Percentiles rank a stretch among this genome's conserved stretches.
phyloP scores from a whole-genome alignment of 2,113 vertebrate species.

The Leptobrachium leishanense region DNA sequence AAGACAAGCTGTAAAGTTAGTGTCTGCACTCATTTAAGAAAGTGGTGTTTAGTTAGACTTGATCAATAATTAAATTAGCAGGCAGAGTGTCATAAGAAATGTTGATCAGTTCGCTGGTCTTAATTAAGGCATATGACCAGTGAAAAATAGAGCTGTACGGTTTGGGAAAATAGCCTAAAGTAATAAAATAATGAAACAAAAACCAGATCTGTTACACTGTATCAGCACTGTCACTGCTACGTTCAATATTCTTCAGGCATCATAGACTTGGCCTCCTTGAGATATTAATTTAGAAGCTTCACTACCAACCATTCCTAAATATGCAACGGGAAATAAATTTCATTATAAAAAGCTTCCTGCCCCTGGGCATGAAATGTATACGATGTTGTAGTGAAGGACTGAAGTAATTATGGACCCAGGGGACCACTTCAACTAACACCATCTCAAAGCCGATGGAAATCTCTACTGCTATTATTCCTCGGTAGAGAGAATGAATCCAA shows the following conservation, averaged over 20 bases:
- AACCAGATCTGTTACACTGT: conserved; percentile 5
- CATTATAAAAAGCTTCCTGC: conserved; percentile 4
- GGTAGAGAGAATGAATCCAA: conserved; percentile 27
- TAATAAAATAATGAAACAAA: not conserved
- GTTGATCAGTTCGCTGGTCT: not conserved
- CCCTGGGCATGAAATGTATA: conserved; percentile 30
- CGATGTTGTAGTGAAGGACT: conserved; percentile 29
- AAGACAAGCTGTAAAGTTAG: too few species aligned
- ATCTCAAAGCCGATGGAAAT: conserved; percentile 23
- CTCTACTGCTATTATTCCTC: conserved; percentile 3
- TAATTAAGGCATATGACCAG: not conserved
- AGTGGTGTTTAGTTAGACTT: too few species aligned
- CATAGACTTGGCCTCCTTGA: conserved; percentile 7
- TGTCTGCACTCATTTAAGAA: too few species aligned
- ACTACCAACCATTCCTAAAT: conserved; percentile 17
- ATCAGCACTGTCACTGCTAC: not conserved
- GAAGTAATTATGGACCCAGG: conserved; percentile 26
- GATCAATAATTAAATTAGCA: not conserved
- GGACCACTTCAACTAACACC: conserved; percentile 19
- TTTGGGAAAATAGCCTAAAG: not conserved
- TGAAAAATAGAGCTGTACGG: not conserved
- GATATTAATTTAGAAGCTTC: conserved; percentile 13
- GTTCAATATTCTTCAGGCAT: not conserved
- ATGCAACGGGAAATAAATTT: conserved; percentile 34
- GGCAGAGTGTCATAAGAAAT: not conserved